These are phyloP conservation scores for Apotomis turbidana DNA, from an alignment of 2,888 invertebrate species.

Conservation along the genomic window DNA sequence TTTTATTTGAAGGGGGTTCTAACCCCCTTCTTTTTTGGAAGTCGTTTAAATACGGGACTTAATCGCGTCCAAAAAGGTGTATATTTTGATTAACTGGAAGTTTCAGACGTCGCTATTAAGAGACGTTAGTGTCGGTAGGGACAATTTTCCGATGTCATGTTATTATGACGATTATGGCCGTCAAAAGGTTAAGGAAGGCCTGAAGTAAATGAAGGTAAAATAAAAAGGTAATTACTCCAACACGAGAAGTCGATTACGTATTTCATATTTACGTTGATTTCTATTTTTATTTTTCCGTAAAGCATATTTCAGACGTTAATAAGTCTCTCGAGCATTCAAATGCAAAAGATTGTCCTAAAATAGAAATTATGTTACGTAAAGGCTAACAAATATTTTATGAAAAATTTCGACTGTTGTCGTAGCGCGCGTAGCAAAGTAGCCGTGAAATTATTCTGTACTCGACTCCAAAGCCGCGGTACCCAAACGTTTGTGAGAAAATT, in stretches of 20 bases:
- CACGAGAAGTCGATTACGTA: constrained; percentile 2
- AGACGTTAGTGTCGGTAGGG: no score
- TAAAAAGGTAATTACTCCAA: neutral
- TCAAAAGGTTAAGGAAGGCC: no score
- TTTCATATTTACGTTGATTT: neutral
- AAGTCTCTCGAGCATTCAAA: constrained; percentile 13
- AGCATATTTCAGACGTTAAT: constrained; percentile 24
- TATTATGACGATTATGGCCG: no score
- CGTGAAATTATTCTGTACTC: constrained; percentile 57
- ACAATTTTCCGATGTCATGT: no score
- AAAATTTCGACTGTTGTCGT: constrained; percentile 34
- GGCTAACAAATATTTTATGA: constrained; percentile 38
- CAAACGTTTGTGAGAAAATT: constrained; percentile 52
- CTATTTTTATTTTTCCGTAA: neutral
- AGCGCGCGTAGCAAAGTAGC: constrained; percentile 50
- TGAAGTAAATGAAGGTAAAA: no score
- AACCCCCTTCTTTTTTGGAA: no score
- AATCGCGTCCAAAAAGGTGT: no score
- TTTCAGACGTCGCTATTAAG: no score
- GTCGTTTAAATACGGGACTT: no score
- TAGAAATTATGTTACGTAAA: constrained; percentile 22
- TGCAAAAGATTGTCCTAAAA: constrained; percentile 14
- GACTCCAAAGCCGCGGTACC: constrained; percentile 48
- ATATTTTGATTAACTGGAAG: no score
- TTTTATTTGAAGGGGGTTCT: no score